Evolutionary conservation across 2,888 invertebrate species (phyloP), one percentile per base, ranked within the genome.

Genomic region (Cephus rjabovi): DNA sequence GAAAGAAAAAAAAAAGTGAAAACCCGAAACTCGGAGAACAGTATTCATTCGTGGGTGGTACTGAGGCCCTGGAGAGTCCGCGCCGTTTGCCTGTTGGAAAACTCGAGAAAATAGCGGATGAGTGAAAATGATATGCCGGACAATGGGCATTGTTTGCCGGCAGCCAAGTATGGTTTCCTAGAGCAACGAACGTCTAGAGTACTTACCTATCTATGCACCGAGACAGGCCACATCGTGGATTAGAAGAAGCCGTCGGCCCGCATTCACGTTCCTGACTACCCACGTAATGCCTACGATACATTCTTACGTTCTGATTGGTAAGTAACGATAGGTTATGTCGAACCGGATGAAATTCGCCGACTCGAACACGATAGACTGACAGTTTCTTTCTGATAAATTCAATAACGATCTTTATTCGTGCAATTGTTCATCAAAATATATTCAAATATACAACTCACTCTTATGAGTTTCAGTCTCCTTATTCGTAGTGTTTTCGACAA

Each of bases 51-150:
- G 79, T 34, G 73, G 56, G 74, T 69, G 79, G 79, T 74, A 77
- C 37, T 78, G 73, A 68, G 35, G 70, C 33, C 77, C 74, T n/a
- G 74, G 74, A 69, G 70, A 40, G 77, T 23, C 75, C 77, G 34
- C 34, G 76, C 56, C 77, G 73, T 71, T 70, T 71, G 30, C 75
- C 73, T 74, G 75, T 74, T 75, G 78, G 71, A 76, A 75, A 80
- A 35, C 37, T 83, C 80, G 82, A 83, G 85, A 81, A 83, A 87
- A 87, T 86, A 89, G 77, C 76, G 79, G 79, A 79, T 79, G 76
- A 79, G 79, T 77, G 76, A 88, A 90, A 90, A 90, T 89, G 88
- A 89, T 90, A 89, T 89, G 87, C 88, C 82, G 89, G 89, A 90
- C 89, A 90, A 90, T 89, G 87, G 89, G 86, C 85, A 89, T 89